Base-by-base conservation (phyloP, 2,113 vertebrate species). In the Burhinus oedicnemus region DNA sequence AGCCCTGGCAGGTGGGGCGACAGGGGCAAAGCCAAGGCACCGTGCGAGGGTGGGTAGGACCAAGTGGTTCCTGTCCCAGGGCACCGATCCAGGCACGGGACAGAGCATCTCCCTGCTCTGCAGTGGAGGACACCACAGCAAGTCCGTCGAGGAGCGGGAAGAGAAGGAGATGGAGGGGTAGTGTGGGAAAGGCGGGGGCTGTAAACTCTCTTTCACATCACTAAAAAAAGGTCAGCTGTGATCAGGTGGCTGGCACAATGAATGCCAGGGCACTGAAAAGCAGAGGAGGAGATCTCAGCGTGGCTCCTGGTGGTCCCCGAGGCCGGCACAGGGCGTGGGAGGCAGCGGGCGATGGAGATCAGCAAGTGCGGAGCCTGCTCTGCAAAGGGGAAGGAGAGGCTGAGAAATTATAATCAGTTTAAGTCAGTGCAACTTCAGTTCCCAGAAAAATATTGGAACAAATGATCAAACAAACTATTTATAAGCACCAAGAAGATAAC, bases 381-480 rank as follows among this genome's bases (percentile, higher is more conserved):
- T 10, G 92, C 62, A 8, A 9, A 65, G 9, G 49, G 78, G 44
- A 96, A 91, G 84, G 84, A 87, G 66, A 52, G 64, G 44, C 70
- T 79, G 90, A 82, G 91, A 94, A 96, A 94, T 90, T 90, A 88
- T 83, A 38, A 96, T 96, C 93, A 80, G 78, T 94, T 95, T 88
- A 80, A 95, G 93, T 95, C 96, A 95, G 92, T 97, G 96, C 93
- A 62, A 95, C 95, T 96, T 95, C 95, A 97, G 87, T 76, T 97
- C 92, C 90, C 93, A 92, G 95, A 95, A 96, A 97, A 97, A 97
- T 94, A 97, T 96, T 97, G 95, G 95, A 97, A 96, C 96, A 95
- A 97, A 96, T 97, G 96, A 97, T 97, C 96, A 97, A 97, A 97
- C 96, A 97, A 97, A 97, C 96, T 96, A 97, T 97, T 97, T 96